Evolutionary conservation across 2,888 invertebrate species (phyloP).

Genomic region (Odontocerum albicorne): DNA sequence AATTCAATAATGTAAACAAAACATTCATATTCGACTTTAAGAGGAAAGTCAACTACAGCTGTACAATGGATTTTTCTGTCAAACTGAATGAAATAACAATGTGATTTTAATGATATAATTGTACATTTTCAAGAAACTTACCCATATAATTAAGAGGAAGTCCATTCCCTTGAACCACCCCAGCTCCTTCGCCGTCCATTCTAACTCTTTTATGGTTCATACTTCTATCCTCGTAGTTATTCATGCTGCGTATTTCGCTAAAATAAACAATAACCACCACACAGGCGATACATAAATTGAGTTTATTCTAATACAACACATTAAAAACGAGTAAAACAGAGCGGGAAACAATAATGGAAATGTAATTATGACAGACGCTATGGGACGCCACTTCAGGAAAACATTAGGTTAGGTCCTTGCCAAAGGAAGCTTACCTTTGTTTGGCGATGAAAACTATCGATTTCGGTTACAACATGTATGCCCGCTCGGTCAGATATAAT

Average conservation of each 20-base stretch:
- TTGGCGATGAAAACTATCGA: slow-evolving; percentile 59
- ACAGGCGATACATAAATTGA: not conserved
- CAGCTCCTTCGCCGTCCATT: slow-evolving; percentile 58
- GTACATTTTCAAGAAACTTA: slow-evolving; percentile 42
- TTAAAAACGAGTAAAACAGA: not conserved
- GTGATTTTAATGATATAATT: too few relatives aligned
- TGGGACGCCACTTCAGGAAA: slow-evolving; percentile 55
- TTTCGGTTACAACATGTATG: slow-evolving; percentile 57
- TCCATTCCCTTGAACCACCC: slow-evolving; percentile 57
- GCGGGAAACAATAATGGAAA: slow-evolving; percentile 40
- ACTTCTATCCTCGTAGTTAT: slow-evolving; percentile 30
- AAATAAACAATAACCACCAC: slow-evolving; percentile 19
- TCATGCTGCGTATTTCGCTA: slow-evolving; percentile 40
- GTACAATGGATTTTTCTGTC: too few relatives aligned
- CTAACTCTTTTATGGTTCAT: slow-evolving; percentile 53
- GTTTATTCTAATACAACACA: not conserved
- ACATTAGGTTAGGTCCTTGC: slow-evolving; percentile 57
- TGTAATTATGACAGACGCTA: slow-evolving; percentile 57
- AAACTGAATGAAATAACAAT: too few relatives aligned
- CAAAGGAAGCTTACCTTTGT: slow-evolving; percentile 62
- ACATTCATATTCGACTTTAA: too few relatives aligned
- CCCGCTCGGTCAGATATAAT: slow-evolving; percentile 49
- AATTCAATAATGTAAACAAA: too few relatives aligned
- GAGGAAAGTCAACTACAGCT: too few relatives aligned
- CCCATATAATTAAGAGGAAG: slow-evolving; percentile 58